Conservation (phyloP, 2,113 vertebrate genomes). For the Martes martes region DNA sequence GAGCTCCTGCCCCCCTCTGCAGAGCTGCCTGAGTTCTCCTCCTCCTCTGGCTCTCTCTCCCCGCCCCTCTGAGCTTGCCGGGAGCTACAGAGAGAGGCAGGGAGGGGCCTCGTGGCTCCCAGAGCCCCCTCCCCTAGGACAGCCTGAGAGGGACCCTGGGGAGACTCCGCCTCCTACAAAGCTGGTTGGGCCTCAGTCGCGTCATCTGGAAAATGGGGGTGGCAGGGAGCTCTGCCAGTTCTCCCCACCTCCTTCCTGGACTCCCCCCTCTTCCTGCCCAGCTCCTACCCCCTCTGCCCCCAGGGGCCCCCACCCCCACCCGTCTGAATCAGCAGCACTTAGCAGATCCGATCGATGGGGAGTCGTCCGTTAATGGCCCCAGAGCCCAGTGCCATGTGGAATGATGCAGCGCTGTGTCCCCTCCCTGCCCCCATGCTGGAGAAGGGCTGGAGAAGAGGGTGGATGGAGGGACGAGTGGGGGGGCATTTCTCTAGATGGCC, state of each 20-base stretch:
- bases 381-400: constrained; percentile 61
- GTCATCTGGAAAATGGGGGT: constrained; percentile 79
- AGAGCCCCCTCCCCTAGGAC: constrained; percentile 70
- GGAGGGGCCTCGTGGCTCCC: constrained; percentile 67
- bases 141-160: constrained; percentile 62
- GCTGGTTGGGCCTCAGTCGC: constrained; percentile 78
- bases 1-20: constrained; percentile 69
- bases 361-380: constrained; percentile 72
- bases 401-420: constrained; percentile 75
- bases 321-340: constrained; percentile 76
- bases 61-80: constrained; percentile 66
- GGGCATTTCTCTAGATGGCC: background rate
- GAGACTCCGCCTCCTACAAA: constrained; percentile 73
- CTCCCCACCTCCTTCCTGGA: constrained; percentile 69
- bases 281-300: constrained; percentile 55
- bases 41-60: constrained; percentile 60
- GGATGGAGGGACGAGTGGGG: background rate
- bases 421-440: constrained; percentile 60
- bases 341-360: constrained; percentile 70
- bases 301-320: constrained; percentile 64
- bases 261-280: constrained; percentile 68
- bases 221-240: constrained; percentile 67
- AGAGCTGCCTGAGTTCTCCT: constrained; percentile 67
- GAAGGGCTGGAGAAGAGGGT: background rate
- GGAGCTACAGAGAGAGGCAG: constrained; percentile 55